Evolutionary conservation across 2,888 invertebrate species (phyloP).

Genomic region (Phytoseiulus persimilis): DNA sequence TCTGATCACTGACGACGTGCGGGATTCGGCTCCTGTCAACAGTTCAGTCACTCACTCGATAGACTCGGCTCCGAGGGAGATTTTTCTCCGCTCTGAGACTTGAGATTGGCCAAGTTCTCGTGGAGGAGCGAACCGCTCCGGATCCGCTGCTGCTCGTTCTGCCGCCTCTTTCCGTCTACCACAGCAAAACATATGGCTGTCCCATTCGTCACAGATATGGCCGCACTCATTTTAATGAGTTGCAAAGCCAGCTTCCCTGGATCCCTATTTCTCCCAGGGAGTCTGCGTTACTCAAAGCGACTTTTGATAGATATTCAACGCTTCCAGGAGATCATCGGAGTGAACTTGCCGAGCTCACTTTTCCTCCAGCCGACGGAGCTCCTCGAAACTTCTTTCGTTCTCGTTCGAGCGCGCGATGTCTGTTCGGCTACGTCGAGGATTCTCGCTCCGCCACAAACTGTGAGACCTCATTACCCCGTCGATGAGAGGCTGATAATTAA

Average conservation of each 20-base stretch:
- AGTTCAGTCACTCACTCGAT: not conserved
- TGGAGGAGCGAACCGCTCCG: not conserved
- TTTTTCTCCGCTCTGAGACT: not conserved
- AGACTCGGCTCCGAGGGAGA: not conserved
- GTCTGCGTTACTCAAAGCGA: not conserved
- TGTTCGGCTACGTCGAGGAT: not conserved
- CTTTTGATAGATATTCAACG: not conserved
- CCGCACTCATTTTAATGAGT: not conserved
- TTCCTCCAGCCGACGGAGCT: not conserved
- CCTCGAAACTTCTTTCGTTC: not conserved
- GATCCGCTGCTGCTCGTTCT: no score
- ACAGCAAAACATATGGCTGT: slow-evolving; percentile 5
- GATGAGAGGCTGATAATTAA: not conserved
- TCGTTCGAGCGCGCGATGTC: not conserved
- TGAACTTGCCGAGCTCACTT: not conserved
- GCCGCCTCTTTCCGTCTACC: not conserved
- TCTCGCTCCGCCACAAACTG: not conserved
- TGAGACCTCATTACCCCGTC: not conserved
- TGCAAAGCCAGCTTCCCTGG: not conserved
- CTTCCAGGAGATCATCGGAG: not conserved
- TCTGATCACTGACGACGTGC: not conserved
- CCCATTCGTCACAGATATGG: not conserved
- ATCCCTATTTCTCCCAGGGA: not conserved
- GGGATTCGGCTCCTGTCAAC: not conserved
- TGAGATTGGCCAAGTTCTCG: not conserved